These are phyloP conservation scores for Alosa alosa DNA, from an alignment of 2,113 vertebrate species.

Conservation along the genomic window DNA sequence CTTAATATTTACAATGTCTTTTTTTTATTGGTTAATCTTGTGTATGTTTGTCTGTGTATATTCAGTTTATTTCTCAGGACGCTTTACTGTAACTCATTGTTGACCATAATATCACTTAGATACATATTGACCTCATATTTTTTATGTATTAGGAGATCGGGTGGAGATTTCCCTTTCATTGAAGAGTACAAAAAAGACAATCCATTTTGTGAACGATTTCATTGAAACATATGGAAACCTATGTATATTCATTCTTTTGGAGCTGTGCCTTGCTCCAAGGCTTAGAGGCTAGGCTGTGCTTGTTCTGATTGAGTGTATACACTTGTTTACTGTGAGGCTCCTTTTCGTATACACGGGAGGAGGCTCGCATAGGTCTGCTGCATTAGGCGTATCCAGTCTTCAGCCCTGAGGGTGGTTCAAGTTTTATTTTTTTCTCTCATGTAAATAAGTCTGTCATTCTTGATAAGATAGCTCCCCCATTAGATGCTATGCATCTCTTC, in stretches of 20 bases:
- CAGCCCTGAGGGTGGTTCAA: slow-evolving; percentile 10
- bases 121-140: slow-evolving; percentile 21
- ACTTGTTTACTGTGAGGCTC: slow-evolving; percentile 2
- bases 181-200: slow-evolving; percentile 9
- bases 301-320: not conserved
- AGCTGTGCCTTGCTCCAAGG: slow-evolving; percentile 13
- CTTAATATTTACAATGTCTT: slow-evolving; percentile 15
- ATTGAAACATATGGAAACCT: not conserved
- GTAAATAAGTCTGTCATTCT: slow-evolving; percentile 22
- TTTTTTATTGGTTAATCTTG: not conserved
- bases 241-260: not conserved
- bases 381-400: slow-evolving; percentile 8
- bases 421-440: not conserved
- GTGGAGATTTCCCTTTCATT: slow-evolving; percentile 7
- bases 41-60: slow-evolving; percentile 15
- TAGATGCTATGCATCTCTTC: slow-evolving; percentile 63
- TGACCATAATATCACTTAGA: slow-evolving; percentile 16
- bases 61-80: slow-evolving; percentile 8
- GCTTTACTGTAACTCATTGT: slow-evolving; percentile 12
- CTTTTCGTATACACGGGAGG: not conserved
- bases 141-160: slow-evolving; percentile 14
- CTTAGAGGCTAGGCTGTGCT: not conserved
- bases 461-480: slow-evolving; percentile 34
- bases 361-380: not conserved
- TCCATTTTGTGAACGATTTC: slow-evolving; percentile 17